Conservation (phyloP, 2,888 invertebrate species). For the Eulithis prunata region DNA sequence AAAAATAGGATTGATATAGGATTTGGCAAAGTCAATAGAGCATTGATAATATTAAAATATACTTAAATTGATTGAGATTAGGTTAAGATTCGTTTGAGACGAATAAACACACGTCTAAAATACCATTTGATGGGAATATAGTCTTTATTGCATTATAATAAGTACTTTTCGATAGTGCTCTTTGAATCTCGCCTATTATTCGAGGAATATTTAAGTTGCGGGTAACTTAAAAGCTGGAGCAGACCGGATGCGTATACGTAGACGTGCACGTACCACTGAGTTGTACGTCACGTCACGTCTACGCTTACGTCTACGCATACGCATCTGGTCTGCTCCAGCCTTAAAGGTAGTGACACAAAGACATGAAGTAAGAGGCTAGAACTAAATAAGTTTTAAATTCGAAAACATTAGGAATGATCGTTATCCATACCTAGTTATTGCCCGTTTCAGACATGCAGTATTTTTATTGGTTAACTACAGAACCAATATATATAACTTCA, state of each 20-base stretch:
- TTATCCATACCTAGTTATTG: conserved; percentile 45
- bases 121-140: conserved; percentile 2
- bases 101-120: background rate
- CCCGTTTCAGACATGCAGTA: conserved; percentile 18
- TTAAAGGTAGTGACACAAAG: conserved; percentile 31
- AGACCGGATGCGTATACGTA: too few species aligned
- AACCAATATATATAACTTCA: too few species aligned
- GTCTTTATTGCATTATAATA: background rate
- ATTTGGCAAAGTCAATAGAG: conserved; percentile 1
- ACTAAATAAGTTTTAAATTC: conserved; percentile 63
- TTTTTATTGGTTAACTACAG: background rate
- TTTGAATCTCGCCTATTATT: conserved; percentile 13
- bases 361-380: conserved; percentile 33
- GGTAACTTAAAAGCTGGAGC: too few species aligned
- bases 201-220: conserved; percentile 22
- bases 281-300: too few species aligned
- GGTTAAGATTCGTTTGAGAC: conserved; percentile 11
- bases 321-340: too few species aligned
- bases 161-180: conserved; percentile 1
- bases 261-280: too few species aligned
- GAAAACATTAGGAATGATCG: conserved; percentile 76
- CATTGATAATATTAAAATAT: conserved; percentile 5
- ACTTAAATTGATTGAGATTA: conserved; percentile 1
- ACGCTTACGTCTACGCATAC: too few species aligned
- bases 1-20: conserved; percentile 8